Conservation (phyloP, 1,140 invertebrate species). For the Euura saliciscinereae region DNA sequence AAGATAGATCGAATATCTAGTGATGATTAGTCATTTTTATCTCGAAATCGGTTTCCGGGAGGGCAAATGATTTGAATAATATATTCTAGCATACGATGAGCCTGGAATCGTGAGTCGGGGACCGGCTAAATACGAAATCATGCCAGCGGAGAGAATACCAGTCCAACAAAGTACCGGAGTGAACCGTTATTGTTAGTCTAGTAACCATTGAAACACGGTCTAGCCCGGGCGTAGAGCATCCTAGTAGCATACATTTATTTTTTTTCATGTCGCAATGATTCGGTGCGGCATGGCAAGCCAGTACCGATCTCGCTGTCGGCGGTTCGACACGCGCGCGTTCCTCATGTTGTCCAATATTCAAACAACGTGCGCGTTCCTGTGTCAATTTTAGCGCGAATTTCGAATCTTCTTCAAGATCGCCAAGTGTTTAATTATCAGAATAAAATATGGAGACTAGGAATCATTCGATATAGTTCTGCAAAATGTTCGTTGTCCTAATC, state of each 20-base stretch:
- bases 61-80: no score
- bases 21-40: no score
- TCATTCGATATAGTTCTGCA: no score
- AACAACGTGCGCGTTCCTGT: no score
- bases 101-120: not conserved
- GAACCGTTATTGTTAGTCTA: slow-evolving; percentile 5
- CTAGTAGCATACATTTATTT: not conserved
- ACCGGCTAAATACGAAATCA: not conserved
- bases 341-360: no score
- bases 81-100: not conserved
- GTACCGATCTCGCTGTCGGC: not conserved
- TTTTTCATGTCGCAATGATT: not conserved
- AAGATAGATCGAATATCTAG: no score
- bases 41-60: no score
- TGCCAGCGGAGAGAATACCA: not conserved
- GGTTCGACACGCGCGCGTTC: not conserved
- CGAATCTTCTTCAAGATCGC: no score
- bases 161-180: slow-evolving; percentile 5
- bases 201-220: not conserved
- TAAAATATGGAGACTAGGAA: no score
- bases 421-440: no score
- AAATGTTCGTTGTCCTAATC: no score
- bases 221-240: not conserved
- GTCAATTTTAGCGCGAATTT: no score
- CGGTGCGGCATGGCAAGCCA: not conserved